A percentile compares a stretch with the other conserved stretches of the same genome.
Evolutionary conservation across 1,140 invertebrate genomes (phyloP).

Genomic region (Eumeta japonica): DNA sequence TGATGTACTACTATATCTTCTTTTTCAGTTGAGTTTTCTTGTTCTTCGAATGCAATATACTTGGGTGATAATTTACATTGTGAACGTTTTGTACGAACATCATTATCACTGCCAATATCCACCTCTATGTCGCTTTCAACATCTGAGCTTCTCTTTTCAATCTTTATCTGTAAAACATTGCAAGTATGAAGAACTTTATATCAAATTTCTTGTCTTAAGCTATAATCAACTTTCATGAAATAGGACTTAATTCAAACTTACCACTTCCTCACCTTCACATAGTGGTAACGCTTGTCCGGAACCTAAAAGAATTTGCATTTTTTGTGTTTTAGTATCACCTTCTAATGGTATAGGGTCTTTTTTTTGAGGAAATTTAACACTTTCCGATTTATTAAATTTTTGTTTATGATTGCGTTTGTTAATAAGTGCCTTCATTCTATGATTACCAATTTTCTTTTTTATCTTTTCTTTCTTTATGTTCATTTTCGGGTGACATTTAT

Average conservation of each 20-base stretch:
- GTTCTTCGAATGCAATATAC: no score
- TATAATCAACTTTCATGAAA: no score
- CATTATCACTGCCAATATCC: conserved; percentile 58
- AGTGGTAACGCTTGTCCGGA: conserved; percentile 55
- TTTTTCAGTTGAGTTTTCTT: no score
- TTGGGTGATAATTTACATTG: no score
- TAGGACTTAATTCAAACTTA: conserved; percentile 29
- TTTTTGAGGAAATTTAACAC: conserved; percentile 31
- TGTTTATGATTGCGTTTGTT: not conserved
- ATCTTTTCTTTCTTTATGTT: conserved; percentile 30
- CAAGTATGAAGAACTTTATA: conserved; percentile 2
- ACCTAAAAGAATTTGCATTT: conserved; percentile 54
- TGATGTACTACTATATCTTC: no score
- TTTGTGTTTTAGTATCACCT: conserved; percentile 35
- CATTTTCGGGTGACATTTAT: conserved; percentile 9
- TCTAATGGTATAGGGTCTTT: conserved; percentile 34
- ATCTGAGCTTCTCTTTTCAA: conserved; percentile 54
- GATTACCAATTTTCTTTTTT: conserved; percentile 42
- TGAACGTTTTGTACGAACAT: no score
- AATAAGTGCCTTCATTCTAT: conserved; percentile 31
- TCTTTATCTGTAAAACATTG: conserved; percentile 37
- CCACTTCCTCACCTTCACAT: conserved; percentile 62
- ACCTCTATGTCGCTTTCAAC: conserved; percentile 60
- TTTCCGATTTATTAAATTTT: conserved; percentile 22
- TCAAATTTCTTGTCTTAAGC: not conserved